phyloP scores from a whole-genome alignment of 1,140 invertebrate species.

The Cotesia glomerata region DNA sequence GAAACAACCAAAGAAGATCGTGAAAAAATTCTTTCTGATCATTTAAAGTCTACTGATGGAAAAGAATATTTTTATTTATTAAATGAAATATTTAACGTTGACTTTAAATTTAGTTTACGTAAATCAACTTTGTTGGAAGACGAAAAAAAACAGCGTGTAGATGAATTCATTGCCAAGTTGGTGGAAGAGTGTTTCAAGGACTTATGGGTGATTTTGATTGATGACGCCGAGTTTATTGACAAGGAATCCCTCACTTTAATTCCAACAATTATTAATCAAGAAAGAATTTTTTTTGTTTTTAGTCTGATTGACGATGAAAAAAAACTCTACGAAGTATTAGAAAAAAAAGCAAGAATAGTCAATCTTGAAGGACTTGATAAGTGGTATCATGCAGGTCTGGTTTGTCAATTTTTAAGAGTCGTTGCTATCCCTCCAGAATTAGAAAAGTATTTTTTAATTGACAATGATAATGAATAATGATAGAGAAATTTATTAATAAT shows the following conservation, averaged over 20 bases:
- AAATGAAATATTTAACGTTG: constrained; percentile 66
- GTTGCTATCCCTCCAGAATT: constrained; percentile 67
- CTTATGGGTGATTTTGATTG: constrained; percentile 64
- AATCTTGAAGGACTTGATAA: constrained; percentile 57
- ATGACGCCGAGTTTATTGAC: constrained; percentile 64
- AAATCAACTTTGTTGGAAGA: constrained; percentile 45
- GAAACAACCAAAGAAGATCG: constrained; percentile 50
- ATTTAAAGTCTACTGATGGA: constrained; percentile 47
- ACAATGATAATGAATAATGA: too few species aligned
- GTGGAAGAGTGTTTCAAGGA: constrained; percentile 50
- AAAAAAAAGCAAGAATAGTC: constrained; percentile 45
- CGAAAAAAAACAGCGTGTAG: constrained; percentile 49
- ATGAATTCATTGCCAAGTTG: constrained; percentile 51
- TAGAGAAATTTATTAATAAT: too few species aligned
- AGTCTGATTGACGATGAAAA: constrained; percentile 43
- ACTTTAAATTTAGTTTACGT: constrained; percentile 54
- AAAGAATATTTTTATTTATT: constrained; percentile 59
- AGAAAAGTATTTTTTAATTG: constrained; percentile 62
- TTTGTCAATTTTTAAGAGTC: constrained; percentile 69
- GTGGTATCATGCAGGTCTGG: constrained; percentile 67
- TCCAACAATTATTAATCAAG: constrained; percentile 50
- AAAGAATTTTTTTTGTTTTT: constrained; percentile 49
- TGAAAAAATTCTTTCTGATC: constrained; percentile 54
- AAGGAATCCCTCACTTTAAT: constrained; percentile 64
- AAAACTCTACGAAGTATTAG: constrained; percentile 31